Evolutionary conservation across 2,797 vertebrate species (phyloP).

Genomic region (Anas georgica): DNA sequence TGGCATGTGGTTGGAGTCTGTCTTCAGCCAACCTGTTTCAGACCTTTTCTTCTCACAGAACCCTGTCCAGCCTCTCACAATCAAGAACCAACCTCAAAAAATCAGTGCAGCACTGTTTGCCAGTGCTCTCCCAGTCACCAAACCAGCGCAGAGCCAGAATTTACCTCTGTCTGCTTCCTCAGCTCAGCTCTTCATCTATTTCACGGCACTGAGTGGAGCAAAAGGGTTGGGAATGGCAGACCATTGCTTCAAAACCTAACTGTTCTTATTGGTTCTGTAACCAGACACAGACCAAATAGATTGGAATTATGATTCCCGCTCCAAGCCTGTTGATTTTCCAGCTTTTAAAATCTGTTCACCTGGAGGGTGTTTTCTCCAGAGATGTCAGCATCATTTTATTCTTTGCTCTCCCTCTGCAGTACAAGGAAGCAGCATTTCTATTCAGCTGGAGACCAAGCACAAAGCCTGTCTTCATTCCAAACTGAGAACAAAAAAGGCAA

Average conservation of each 20-base stretch:
- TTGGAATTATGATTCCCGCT: background rate
- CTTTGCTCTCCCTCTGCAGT: background rate
- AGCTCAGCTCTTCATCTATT: background rate
- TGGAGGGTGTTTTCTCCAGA: constrained; percentile 25
- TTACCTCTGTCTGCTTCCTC: background rate
- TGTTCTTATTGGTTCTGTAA: background rate
- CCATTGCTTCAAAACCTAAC: background rate
- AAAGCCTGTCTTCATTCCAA: background rate
- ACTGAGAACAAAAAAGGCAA: background rate
- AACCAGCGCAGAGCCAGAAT: background rate
- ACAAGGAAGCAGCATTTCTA: background rate
- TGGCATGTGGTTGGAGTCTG: rapidly evolving
- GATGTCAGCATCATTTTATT: background rate
- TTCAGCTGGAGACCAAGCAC: background rate
- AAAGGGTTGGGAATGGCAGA: background rate
- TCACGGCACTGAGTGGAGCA: background rate
- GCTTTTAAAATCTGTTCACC: constrained; percentile 9
- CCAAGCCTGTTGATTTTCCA: background rate
- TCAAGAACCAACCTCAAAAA: background rate
- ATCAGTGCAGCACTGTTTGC: background rate
- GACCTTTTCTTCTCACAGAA: background rate
- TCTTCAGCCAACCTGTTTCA: background rate
- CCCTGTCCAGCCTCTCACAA: background rate
- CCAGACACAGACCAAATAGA: background rate
- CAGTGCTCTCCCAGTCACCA: background rate